These are phyloP conservation scores for Catocala fraxini DNA, from an alignment of 2,888 invertebrate genomes.

Conservation along the genomic window DNA sequence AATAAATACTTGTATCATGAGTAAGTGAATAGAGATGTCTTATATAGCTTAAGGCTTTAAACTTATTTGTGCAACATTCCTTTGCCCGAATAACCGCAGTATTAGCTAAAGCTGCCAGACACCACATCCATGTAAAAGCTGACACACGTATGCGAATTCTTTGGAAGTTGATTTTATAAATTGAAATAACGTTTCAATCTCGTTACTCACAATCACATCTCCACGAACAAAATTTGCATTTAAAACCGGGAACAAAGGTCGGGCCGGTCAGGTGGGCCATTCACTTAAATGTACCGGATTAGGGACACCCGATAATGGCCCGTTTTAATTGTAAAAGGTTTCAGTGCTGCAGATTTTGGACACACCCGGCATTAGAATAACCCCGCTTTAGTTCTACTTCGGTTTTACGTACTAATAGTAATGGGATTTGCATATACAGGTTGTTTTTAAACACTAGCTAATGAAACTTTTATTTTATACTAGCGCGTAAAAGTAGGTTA, in stretches of 20 bases:
- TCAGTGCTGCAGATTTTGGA: constrained; percentile 49
- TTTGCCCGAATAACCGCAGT: no score
- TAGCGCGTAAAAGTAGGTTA: no score
- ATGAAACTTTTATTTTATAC: no score
- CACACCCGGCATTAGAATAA: constrained; percentile 45
- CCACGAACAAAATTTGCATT: constrained; percentile 62
- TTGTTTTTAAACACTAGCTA: neutral
- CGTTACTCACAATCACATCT: constrained; percentile 37
- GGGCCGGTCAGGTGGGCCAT: constrained; percentile 65
- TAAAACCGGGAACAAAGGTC: constrained; percentile 66
- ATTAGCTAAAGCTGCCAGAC: no score
- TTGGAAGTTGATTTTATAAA: no score
- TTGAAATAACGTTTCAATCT: constrained; percentile 28
- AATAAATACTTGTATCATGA: no score
- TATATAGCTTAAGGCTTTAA: no score
- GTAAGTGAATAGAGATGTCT: no score
- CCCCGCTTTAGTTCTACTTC: constrained; percentile 39
- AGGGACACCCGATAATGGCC: constrained; percentile 71
- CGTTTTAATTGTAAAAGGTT: constrained; percentile 71
- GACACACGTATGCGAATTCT: no score
- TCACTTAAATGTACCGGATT: constrained; percentile 70
- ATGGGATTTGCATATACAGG: constrained; percentile 4
- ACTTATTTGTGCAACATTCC: no score
- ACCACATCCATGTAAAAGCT: no score
- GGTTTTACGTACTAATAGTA: constrained; percentile 30